Evolutionary conservation across 1,140 invertebrate species (phyloP), one percentile per base, ranked within the genome.

Genomic region (Cataglyphis hispanica): DNA sequence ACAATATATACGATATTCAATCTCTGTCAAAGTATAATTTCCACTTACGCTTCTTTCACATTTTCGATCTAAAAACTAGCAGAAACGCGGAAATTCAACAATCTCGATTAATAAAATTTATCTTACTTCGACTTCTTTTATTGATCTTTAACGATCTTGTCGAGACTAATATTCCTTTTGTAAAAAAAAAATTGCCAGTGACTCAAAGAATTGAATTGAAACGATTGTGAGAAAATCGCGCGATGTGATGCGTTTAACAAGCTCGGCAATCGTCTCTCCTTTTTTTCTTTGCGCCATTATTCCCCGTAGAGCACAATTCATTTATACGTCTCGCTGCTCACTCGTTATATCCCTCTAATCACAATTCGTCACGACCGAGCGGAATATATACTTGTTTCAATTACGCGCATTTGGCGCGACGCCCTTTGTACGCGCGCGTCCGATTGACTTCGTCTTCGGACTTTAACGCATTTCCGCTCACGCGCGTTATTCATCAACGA

Each of bases 401-500:
- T 80, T 69, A 69, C 31, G 31, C 43, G 34, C 50, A 69, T 80
- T 80, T 80, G 63, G 76, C 76, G 43, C 40, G 63, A n/a, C 76
- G 63, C 31, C 46, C 58, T 67, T 64, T 66, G n/a, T 53, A 34
- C 40, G 10, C 40, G 40, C 75, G 22, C 53, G 34, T 40, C n/a
- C 56, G 56, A 27, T 25, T 5, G 31, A 25, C 69, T 16, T 31
- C 4, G 70, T 60, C 72, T 10, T 43, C 58, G 25, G 25, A 13
- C 63, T 10, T 11, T 13, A n/a, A 22, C 61, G 27, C 4, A 16
- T 80, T 67, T 69, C 46, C 64, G 31, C 46, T 67, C 46, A 53
- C 63, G 76, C 63, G 61, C 76, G 43, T 67, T 37, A 67, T 10
- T 67, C 46, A 46, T 69, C 60, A 53, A 50, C 61, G 60, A 61